Evolutionary conservation across 2,888 invertebrate genomes (phyloP).

Genomic region (Callinectes sapidus): DNA sequence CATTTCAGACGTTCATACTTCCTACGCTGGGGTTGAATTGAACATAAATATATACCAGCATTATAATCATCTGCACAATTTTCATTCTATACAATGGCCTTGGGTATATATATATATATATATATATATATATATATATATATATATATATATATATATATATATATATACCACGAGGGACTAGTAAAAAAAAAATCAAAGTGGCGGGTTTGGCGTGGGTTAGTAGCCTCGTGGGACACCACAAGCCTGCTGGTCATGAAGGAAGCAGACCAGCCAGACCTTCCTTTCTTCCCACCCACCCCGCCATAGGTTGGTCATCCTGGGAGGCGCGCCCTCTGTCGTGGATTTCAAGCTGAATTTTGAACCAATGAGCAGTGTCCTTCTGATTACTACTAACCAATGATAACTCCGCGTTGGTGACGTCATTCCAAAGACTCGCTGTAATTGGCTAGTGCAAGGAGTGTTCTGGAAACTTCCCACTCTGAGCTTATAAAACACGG

Average conservation of each 20-base stretch:
- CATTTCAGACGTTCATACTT: not conserved
- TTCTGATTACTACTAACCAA: not conserved
- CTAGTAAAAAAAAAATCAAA: not conserved
- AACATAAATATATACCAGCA: no score
- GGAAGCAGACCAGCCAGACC: not conserved
- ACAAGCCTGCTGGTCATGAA: not conserved
- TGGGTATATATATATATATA: no score
- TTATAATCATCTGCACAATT: no score
- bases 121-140: no score
- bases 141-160: no score
- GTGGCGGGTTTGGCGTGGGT: not conserved
- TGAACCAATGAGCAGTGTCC: not conserved
- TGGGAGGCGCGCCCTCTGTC: not conserved
- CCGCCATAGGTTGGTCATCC: constrained; percentile 22
- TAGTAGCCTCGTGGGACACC: not conserved
- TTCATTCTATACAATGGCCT: no score
- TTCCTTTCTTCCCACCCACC: not conserved
- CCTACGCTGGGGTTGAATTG: no score
- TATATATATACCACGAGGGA: not conserved
- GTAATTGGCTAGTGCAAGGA: not conserved
- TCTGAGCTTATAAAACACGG: not conserved
- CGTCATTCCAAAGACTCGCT: not conserved
- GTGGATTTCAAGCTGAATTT: not conserved
- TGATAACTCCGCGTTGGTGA: not conserved
- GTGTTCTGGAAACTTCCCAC: constrained; percentile 12